Evolutionary conservation across 2,888 invertebrate genomes (phyloP).

Genomic region (Cryptophagus acutangulus): DNA sequence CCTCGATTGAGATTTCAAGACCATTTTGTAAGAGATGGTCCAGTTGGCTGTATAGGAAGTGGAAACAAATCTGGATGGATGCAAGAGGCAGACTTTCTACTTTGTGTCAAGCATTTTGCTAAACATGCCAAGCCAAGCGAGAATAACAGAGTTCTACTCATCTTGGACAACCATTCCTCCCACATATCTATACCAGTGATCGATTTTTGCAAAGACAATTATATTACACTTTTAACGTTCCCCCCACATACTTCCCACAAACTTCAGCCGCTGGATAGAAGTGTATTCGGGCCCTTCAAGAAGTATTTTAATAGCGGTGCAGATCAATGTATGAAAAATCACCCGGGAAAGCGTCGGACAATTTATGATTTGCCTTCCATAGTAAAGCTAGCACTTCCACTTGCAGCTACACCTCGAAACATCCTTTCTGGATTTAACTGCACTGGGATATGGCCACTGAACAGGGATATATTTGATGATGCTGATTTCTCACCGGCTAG

Average conservation of each 20-base stretch:
- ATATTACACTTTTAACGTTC: not conserved
- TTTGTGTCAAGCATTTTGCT: slow-evolving; percentile 24
- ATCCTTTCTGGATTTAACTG: slow-evolving; percentile 7
- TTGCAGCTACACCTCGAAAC: not conserved
- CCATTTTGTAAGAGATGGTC: slow-evolving; percentile 20
- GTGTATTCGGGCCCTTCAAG: not conserved
- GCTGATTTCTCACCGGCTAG: slow-evolving; percentile 12
- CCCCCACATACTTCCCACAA: not conserved
- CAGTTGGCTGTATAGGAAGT: slow-evolving; percentile 19
- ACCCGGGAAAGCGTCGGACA: not conserved
- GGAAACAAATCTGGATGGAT: too few species aligned
- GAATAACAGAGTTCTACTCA: not conserved
- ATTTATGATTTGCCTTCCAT: not conserved
- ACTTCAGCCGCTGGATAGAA: not conserved
- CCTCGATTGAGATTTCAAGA: slow-evolving; percentile 29
- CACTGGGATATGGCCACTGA: slow-evolving; percentile 12
- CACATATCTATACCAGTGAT: not conserved
- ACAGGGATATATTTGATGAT: slow-evolving; percentile 15
- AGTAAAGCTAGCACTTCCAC: not conserved
- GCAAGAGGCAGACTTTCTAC: slow-evolving; percentile 23
- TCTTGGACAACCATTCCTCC: not conserved
- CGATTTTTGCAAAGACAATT: not conserved
- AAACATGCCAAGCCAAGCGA: slow-evolving; percentile 12
- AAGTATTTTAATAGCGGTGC: not conserved
- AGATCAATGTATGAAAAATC: not conserved